Conservation (phyloP, 2,888 invertebrate genomes). For the Limnephilus auricula region DNA sequence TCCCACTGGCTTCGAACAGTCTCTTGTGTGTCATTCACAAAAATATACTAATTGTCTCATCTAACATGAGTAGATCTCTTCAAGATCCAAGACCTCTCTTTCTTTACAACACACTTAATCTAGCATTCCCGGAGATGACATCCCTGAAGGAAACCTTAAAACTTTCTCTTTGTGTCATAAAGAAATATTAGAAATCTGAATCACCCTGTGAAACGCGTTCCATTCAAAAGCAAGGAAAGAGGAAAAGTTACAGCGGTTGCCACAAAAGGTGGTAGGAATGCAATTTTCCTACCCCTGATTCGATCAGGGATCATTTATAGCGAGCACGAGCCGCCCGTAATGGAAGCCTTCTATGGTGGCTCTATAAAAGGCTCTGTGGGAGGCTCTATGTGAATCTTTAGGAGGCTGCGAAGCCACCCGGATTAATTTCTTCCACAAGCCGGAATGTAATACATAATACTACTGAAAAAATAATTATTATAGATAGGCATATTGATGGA, state of each 20-base stretch:
- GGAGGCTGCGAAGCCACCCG: not conserved
- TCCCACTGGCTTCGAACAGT: too few relatives aligned
- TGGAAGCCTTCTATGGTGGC: not conserved
- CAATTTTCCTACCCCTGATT: slow-evolving; percentile 61
- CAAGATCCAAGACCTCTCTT: too few relatives aligned
- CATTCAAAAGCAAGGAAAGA: not conserved
- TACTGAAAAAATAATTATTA: not conserved
- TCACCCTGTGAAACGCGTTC: not conserved
- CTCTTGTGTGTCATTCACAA: too few relatives aligned
- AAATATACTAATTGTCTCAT: too few relatives aligned
- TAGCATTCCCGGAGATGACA: too few relatives aligned
- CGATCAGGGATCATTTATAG: slow-evolving; percentile 59
- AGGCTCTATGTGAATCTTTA: not conserved
- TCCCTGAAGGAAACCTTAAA: too few relatives aligned
- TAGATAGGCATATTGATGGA: not conserved
- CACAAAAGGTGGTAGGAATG: slow-evolving; percentile 56
- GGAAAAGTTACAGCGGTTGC: slow-evolving; percentile 46
- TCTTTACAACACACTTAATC: too few relatives aligned
- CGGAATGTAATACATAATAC: not conserved
- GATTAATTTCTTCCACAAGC: not conserved
- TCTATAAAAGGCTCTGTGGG: not conserved
- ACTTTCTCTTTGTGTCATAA: too few relatives aligned
- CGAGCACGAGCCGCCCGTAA: slow-evolving; percentile 26
- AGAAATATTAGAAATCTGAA: not conserved
- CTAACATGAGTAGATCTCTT: too few relatives aligned